phyloP scores from a whole-genome alignment of 1,140 invertebrate species.

The Nixonia krombeini region DNA sequence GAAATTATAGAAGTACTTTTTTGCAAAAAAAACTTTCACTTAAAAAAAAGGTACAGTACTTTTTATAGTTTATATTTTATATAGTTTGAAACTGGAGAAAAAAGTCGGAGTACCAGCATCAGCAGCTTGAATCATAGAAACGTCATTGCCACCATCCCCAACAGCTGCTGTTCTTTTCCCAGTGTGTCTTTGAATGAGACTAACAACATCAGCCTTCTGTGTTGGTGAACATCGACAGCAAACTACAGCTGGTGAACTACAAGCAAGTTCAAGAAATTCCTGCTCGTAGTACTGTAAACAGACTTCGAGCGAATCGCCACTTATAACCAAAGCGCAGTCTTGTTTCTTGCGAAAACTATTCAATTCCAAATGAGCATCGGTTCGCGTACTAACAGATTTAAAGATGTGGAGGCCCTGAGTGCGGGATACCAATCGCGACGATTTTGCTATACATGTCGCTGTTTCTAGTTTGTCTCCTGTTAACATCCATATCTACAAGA shows the following conservation, averaged over 20 bases:
- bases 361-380: slow-evolving; percentile 93
- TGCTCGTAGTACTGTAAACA: slow-evolving; percentile 95
- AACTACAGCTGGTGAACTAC: slow-evolving; percentile 93
- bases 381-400: slow-evolving; percentile 81
- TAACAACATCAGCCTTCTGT: slow-evolving; percentile 97
- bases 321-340: slow-evolving; percentile 91
- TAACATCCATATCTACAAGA: slow-evolving; percentile 98
- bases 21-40: neutral
- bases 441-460: slow-evolving; percentile 98
- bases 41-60: too few species aligned
- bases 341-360: slow-evolving; percentile 90
- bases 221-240: slow-evolving; percentile 98
- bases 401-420: slow-evolving; percentile 82
- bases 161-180: slow-evolving; percentile 86
- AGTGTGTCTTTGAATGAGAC: slow-evolving; percentile 90
- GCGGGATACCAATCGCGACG: slow-evolving; percentile 88
- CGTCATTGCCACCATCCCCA: slow-evolving; percentile 91
- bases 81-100: too few species aligned
- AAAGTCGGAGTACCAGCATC: slow-evolving; percentile 88
- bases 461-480: slow-evolving; percentile 99
- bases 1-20: too few species aligned
- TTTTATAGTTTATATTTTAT: too few species aligned
- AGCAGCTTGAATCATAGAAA: slow-evolving; percentile 95
- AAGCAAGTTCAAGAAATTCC: slow-evolving; percentile 96
- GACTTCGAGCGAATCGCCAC: slow-evolving; percentile 93